Conservation (phyloP, 2,113 vertebrate genomes). For the Donacobius atricapilla region DNA sequence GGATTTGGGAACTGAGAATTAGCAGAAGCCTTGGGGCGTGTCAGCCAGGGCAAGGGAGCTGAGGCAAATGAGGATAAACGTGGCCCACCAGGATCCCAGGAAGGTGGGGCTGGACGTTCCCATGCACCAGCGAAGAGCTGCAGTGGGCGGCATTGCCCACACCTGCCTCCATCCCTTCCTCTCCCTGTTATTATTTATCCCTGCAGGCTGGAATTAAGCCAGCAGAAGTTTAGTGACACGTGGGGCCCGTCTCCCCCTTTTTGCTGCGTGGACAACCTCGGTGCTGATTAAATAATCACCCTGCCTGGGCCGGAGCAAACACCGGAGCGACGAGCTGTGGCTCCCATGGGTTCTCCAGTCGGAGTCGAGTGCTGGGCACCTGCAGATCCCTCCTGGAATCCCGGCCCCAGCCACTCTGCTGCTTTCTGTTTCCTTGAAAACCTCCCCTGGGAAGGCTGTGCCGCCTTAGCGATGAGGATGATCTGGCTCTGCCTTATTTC, state of each 20-base stretch:
- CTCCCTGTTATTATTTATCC: background rate
- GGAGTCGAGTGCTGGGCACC: background rate
- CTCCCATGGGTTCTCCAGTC: background rate
- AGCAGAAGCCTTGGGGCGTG: background rate
- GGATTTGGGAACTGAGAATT: background rate
- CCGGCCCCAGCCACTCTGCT: background rate
- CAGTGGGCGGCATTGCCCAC: accelerated
- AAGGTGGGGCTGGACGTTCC: background rate
- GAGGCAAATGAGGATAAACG: background rate
- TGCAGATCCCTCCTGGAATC: background rate
- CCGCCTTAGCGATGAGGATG: background rate
- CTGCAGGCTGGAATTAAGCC: background rate
- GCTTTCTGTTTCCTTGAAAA: background rate
- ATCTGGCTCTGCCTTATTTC: no score
- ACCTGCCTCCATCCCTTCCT: background rate
- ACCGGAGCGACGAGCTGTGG: background rate
- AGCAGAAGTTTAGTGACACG: accelerated
- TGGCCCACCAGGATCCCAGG: background rate
- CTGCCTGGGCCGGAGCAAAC: background rate
- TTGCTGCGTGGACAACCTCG: background rate
- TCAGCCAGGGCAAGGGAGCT: background rate
- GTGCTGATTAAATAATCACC: background rate
- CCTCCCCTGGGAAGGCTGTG: background rate
- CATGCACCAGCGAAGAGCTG: background rate
- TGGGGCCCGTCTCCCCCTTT: background rate